These are phyloP conservation scores for Temnothorax nylanderi DNA, from an alignment of 1,140 invertebrate species.

Conservation along the genomic window DNA sequence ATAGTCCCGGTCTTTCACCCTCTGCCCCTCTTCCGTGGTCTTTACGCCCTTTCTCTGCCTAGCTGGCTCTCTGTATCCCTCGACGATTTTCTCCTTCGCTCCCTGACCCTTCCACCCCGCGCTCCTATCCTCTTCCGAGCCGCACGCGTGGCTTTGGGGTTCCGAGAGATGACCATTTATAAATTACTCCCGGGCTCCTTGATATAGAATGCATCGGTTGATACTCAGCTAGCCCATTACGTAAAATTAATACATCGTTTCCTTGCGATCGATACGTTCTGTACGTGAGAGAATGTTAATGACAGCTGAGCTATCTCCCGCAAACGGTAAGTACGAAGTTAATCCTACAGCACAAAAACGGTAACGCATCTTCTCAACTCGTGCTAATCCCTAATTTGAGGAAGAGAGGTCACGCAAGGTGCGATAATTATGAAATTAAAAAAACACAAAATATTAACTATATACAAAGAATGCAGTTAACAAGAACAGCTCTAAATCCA, in stretches of 20 bases:
- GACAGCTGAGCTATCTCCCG: background rate
- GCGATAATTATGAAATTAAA: background rate
- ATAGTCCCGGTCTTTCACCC: conserved; percentile 4
- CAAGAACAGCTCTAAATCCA: conserved; percentile 23
- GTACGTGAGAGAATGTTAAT: conserved; percentile 14
- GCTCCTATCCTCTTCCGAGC: conserved; percentile 22
- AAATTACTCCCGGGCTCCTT: conserved; percentile 74
- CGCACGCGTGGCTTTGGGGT: conserved; percentile 66
- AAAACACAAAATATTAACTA: background rate
- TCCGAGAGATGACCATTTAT: conserved; percentile 79
- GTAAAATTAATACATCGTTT: conserved; percentile 55
- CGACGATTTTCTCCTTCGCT: conserved; percentile 45
- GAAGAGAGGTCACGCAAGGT: background rate
- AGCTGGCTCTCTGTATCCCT: conserved; percentile 29
- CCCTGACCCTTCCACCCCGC: background rate
- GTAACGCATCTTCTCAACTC: too few relatives aligned
- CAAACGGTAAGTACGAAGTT: background rate
- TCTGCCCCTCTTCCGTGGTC: conserved; percentile 13
- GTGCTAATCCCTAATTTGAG: background rate
- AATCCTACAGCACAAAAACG: background rate
- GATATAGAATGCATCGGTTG: conserved; percentile 48
- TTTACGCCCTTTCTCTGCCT: conserved; percentile 51
- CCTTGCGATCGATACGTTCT: conserved; percentile 12
- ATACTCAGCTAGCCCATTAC: conserved; percentile 55
- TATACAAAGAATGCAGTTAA: background rate